Conservation (phyloP, 2,797 vertebrate species). For the Sebastes minor region DNA sequence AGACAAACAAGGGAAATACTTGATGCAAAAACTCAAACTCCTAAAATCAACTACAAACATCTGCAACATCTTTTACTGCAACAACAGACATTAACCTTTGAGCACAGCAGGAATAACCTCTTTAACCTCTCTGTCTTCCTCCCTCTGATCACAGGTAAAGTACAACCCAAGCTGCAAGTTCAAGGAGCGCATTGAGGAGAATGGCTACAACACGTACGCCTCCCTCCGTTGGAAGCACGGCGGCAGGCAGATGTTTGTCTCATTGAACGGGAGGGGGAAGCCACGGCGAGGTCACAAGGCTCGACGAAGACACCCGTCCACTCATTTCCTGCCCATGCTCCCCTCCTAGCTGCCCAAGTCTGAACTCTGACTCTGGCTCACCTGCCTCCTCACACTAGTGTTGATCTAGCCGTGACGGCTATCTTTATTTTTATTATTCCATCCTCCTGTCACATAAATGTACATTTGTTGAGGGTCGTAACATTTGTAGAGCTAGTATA, state of each 20-base stretch:
- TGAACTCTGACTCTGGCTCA: conserved; percentile 49
- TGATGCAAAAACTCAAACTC: neutral
- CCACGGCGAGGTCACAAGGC: conserved; percentile 86
- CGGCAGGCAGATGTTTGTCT: conserved; percentile 92
- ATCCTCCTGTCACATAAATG: conserved; percentile 67
- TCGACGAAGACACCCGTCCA: conserved; percentile 87
- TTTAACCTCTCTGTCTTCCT: conserved; percentile 6
- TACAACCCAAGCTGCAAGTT: conserved; percentile 93
- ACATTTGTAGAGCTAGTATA: conserved; percentile 71
- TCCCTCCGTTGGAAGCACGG: conserved; percentile 89
- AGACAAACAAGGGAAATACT: neutral
- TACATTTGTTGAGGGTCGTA: conserved; percentile 78
- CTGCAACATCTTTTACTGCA: conserved; percentile 33
- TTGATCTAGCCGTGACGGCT: conserved; percentile 27
- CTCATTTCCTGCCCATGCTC: conserved; percentile 94
- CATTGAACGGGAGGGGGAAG: conserved; percentile 86
- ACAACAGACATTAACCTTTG: conserved; percentile 39
- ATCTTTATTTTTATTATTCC: conserved; percentile 60
- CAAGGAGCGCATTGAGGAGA: conserved; percentile 93
- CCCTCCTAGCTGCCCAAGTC: conserved; percentile 77
- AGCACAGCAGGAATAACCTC: conserved; percentile 19
- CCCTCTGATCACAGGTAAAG: conserved; percentile 80
- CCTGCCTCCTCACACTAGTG: conserved; percentile 31
- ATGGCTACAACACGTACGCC: conserved; percentile 94
- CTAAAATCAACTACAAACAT: conserved; percentile 3